Evolutionary conservation across 2,797 vertebrate genomes (phyloP).

Genomic region (Semaprochilodus insignis): DNA sequence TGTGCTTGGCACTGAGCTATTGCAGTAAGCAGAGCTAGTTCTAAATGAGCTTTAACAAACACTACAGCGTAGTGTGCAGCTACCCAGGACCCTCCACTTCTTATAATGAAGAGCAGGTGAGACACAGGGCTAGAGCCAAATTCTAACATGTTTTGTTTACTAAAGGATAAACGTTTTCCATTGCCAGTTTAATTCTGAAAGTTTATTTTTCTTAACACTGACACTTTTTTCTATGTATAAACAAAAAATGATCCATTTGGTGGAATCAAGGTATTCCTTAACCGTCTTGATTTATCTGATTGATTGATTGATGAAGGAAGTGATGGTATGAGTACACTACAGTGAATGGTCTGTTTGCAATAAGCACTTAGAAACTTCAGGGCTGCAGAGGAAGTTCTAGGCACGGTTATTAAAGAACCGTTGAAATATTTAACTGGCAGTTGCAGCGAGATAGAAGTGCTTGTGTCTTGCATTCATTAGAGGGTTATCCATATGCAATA

Average conservation of each 20-base stretch:
- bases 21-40: background rate
- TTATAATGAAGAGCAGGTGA: background rate
- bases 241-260: background rate
- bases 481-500: background rate
- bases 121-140: background rate
- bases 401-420: background rate
- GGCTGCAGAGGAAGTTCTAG: background rate
- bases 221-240: too few species aligned
- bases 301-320: slow-evolving; percentile 5
- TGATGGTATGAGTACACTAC: background rate
- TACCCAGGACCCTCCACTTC: background rate
- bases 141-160: slow-evolving; percentile 10
- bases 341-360: background rate
- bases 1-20: background rate
- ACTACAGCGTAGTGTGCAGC: slow-evolving; percentile 1
- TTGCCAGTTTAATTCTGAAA: too few species aligned
- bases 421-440: background rate
- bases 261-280: background rate
- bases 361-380: too few species aligned
- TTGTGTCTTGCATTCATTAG: too few species aligned
- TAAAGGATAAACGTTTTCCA: background rate
- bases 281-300: background rate
- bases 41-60: background rate
- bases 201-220: too few species aligned
- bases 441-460: background rate